phyloP scores from a whole-genome alignment of 92 coral and sea anemone genomes.

The Umimayanthus chanpuru region DNA sequence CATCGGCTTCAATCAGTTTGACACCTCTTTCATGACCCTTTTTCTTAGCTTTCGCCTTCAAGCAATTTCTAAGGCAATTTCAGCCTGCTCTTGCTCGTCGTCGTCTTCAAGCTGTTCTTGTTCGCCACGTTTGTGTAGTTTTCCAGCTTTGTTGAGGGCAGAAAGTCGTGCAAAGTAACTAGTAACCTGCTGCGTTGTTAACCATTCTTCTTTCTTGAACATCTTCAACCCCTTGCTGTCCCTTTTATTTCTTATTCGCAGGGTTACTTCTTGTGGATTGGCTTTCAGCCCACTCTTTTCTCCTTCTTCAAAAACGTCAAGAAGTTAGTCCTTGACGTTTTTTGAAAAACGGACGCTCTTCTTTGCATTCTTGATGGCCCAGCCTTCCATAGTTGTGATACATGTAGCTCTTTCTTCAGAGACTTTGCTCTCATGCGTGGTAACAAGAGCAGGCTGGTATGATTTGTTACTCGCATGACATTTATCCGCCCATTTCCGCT shows the following conservation, averaged over 20 bases:
- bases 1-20: no score
- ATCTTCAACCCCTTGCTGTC: background rate
- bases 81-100: conserved; percentile 2
- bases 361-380: no score
- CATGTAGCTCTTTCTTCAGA: conserved; percentile 1
- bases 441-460: no score
- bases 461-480: no score
- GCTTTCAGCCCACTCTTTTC: background rate
- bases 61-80: background rate
- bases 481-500: no score
- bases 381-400: no score
- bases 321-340: background rate
- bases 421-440: background rate
- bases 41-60: background rate
- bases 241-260: background rate
- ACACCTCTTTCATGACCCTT: background rate
- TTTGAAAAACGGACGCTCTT: no score
- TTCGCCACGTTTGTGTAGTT: background rate
- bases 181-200: background rate
- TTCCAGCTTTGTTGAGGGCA: conserved; percentile 25
- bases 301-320: background rate
- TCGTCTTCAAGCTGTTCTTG: background rate
- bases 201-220: background rate
- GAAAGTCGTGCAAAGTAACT: conserved; percentile 17
- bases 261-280: background rate